These are phyloP conservation scores for Plagiodera versicolora DNA, from an alignment of 2,888 invertebrate genomes.

Conservation along the genomic window DNA sequence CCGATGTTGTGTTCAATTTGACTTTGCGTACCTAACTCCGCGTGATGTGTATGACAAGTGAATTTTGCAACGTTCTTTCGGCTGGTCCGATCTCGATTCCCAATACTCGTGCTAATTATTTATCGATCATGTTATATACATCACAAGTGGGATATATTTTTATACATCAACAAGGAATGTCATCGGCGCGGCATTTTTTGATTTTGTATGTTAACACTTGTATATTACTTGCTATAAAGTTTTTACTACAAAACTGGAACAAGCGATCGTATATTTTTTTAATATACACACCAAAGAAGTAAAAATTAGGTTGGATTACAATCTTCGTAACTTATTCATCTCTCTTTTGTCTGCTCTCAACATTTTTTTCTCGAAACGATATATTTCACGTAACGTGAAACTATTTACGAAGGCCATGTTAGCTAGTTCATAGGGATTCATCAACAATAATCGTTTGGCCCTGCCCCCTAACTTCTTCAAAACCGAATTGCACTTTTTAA, in stretches of 20 bases:
- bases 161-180: conserved; percentile 49
- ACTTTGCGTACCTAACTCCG: conserved; percentile 53
- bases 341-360: conserved; percentile 38
- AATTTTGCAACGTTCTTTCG: conserved; percentile 37
- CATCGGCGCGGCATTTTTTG: conserved; percentile 46
- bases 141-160: conserved; percentile 48
- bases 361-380: conserved; percentile 18
- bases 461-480: conserved; percentile 19
- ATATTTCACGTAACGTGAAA: conserved; percentile 4
- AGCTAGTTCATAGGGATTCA: conserved; percentile 30
- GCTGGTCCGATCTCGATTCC: conserved; percentile 45
- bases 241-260: conserved; percentile 54
- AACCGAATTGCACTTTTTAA: conserved; percentile 23
- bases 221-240: conserved; percentile 51
- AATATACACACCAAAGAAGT: conserved; percentile 53
- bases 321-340: conserved; percentile 43
- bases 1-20: conserved; percentile 55
- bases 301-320: conserved; percentile 45
- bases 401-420: conserved; percentile 29
- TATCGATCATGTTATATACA: conserved; percentile 46
- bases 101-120: conserved; percentile 29
- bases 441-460: conserved; percentile 25
- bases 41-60: conserved; percentile 52
- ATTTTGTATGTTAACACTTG: conserved; percentile 48
- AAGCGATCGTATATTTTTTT: conserved; percentile 53